A percentile compares a stretch with the other conserved stretches of the same genome.
These are phyloP conservation scores for Lacerta agilis DNA, from an alignment of 2,797 vertebrate genomes.

Conservation along the genomic window DNA sequence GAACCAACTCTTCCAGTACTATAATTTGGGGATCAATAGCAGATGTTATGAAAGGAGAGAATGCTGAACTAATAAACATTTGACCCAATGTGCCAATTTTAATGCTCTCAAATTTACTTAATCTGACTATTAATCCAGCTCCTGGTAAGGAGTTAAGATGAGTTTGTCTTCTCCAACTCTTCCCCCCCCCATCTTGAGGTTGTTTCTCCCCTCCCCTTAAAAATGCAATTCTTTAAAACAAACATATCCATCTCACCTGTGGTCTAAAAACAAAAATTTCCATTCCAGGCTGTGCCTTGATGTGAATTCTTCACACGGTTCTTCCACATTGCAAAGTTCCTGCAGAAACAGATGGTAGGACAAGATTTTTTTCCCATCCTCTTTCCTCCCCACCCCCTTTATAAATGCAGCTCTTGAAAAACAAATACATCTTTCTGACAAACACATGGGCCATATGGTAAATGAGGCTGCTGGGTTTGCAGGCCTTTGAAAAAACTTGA, in stretches of 20 bases:
- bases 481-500: slow-evolving; percentile 14
- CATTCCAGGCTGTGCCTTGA: slow-evolving; percentile 88
- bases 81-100: neutral
- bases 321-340: slow-evolving; percentile 85
- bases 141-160: neutral
- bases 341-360: slow-evolving; percentile 69
- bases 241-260: slow-evolving; percentile 81
- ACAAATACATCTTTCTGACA: neutral
- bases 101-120: neutral
- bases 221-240: neutral
- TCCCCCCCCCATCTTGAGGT: too few species aligned
- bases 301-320: slow-evolving; percentile 85
- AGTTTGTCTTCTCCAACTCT: neutral
- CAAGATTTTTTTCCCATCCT: too few species aligned
- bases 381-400: too few species aligned
- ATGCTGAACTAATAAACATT: neutral
- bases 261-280: slow-evolving; percentile 85
- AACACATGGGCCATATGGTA: neutral
- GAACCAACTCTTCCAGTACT: neutral
- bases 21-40: neutral
- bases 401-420: slow-evolving; percentile 20
- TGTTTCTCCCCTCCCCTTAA: neutral
- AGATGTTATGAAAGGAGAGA: neutral
- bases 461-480: neutral
- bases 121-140: neutral